These are phyloP conservation scores for Rhea americana DNA, from an alignment of 2,113 vertebrate species.

Conservation along the genomic window DNA sequence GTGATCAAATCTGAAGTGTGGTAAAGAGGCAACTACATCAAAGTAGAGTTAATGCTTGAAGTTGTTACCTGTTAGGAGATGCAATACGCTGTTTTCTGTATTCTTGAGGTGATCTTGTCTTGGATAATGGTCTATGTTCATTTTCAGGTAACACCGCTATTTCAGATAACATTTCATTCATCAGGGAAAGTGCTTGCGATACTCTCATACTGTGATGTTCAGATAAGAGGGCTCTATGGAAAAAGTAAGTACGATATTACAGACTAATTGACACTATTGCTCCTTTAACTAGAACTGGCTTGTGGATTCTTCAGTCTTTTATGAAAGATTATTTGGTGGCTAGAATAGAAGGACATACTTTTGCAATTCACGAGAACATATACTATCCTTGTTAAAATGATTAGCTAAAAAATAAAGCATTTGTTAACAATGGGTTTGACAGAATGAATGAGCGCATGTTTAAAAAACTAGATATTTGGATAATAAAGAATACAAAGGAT, in stretches of 20 bases:
- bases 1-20: background rate
- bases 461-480: background rate
- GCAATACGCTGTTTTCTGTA: background rate
- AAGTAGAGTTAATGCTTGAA: background rate
- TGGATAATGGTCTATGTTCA: background rate
- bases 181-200: constrained; percentile 82
- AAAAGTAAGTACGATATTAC: background rate
- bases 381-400: background rate
- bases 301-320: background rate
- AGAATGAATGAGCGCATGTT: background rate
- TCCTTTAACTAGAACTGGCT: background rate
- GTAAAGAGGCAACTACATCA: background rate
- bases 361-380: background rate
- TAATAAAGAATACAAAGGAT: background rate
- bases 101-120: background rate
- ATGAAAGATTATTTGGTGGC: background rate
- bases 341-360: background rate
- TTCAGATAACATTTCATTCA: constrained; percentile 78
- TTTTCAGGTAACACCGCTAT: constrained; percentile 35
- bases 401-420: background rate
- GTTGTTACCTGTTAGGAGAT: constrained; percentile 60
- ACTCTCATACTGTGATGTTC: constrained; percentile 83
- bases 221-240: constrained; percentile 76
- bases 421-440: background rate
- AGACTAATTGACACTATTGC: background rate